Evolutionary conservation across 2,888 invertebrate genomes (phyloP).

Genomic region (Lymantria monacha): DNA sequence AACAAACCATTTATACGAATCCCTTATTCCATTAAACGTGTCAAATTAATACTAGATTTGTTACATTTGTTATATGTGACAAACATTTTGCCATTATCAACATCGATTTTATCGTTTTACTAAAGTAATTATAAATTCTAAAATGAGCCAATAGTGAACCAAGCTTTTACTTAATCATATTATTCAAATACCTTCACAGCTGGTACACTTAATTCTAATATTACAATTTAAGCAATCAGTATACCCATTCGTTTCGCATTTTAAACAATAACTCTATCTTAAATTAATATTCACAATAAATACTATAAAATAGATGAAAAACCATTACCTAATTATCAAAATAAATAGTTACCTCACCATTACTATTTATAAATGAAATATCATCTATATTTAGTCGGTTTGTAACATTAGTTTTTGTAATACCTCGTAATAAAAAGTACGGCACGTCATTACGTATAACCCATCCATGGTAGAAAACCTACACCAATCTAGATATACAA

Average conservation of each 20-base stretch:
- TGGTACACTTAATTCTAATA: neutral
- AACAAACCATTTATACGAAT: too few species aligned
- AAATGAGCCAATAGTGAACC: too few species aligned
- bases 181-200: too few species aligned
- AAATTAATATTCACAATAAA: conserved; percentile 22
- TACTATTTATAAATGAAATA: conserved; percentile 5
- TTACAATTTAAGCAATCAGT: neutral
- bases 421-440: conserved; percentile 44
- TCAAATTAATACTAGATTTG: too few species aligned
- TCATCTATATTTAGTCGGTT: too few species aligned
- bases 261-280: neutral
- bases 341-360: conserved; percentile 17
- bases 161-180: too few species aligned
- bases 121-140: too few species aligned
- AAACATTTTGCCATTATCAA: neutral
- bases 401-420: conserved; percentile 16
- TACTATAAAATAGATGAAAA: conserved; percentile 3
- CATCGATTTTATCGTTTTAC: too few species aligned
- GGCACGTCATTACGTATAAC: conserved; percentile 5
- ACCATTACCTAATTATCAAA: conserved; percentile 19
- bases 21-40: too few species aligned
- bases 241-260: neutral
- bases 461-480: conserved; percentile 11
- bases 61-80: neutral
- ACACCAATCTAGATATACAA: neutral